These are phyloP conservation scores for Steinernema khuongi DNA, from an alignment of 1,140 invertebrate genomes.

Conservation along the genomic window DNA sequence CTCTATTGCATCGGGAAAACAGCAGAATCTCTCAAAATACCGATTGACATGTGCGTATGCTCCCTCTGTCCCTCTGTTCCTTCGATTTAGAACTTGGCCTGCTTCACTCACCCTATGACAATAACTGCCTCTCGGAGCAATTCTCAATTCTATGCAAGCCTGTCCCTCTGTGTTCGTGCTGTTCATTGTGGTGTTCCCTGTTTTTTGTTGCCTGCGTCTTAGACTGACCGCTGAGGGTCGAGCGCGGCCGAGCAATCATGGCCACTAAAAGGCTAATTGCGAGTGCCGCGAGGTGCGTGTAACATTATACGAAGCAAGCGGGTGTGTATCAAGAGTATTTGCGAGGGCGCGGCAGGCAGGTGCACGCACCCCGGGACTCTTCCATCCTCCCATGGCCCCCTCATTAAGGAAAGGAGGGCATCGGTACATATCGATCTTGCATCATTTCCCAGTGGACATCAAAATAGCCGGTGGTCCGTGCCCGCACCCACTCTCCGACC, in stretches of 20 bases:
- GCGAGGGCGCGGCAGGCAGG: neutral
- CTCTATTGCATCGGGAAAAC: too few species aligned
- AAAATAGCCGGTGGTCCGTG: neutral
- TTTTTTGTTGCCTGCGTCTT: neutral
- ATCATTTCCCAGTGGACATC: constrained; percentile 10
- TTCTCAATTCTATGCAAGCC: too few species aligned
- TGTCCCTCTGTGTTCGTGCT: too few species aligned
- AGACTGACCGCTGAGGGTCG: too few species aligned
- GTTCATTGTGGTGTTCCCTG: neutral
- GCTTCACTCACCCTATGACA: too few species aligned
- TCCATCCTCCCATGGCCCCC: neutral
- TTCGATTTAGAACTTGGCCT: too few species aligned
- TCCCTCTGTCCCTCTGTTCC: too few species aligned
- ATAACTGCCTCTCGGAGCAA: too few species aligned
- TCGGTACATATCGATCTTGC: constrained; percentile 15
- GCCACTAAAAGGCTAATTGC: constrained; percentile 3
- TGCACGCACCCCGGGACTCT: neutral
- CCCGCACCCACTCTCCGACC: neutral
- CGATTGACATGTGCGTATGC: too few species aligned
- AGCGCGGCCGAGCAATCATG: too few species aligned
- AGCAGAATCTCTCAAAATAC: too few species aligned
- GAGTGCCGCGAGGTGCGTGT: neutral
- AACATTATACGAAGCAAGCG: constrained; percentile 12
- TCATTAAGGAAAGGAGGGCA: constrained; percentile 12
- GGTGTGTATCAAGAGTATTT: neutral